Conservation (phyloP, 1,140 invertebrate species). For the Piezodorus guildinii region DNA sequence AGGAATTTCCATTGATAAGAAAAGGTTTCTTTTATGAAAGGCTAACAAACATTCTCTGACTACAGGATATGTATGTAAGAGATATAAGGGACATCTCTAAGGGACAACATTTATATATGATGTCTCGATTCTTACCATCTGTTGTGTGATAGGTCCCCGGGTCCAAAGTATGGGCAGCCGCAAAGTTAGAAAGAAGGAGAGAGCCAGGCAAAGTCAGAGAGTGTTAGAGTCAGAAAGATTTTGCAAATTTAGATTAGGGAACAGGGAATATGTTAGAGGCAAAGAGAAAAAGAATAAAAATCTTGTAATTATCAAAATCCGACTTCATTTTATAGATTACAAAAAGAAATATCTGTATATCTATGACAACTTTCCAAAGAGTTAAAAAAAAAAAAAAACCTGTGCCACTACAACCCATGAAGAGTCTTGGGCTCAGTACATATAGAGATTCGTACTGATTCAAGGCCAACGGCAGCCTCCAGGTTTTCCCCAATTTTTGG, state of each 20-base stretch:
- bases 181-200: constrained; percentile 11
- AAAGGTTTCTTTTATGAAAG: neutral
- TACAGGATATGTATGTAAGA: constrained; percentile 4
- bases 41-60: constrained; percentile 18
- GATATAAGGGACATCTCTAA: neutral
- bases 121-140: constrained; percentile 25
- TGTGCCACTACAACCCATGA: too few relatives aligned
- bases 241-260: neutral
- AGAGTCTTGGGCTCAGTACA: too few relatives aligned
- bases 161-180: constrained; percentile 15
- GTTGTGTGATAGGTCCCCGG: constrained; percentile 4
- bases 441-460: too few relatives aligned
- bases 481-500: too few relatives aligned
- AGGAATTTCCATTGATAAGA: neutral
- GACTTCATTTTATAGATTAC: too few relatives aligned
- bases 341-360: too few relatives aligned
- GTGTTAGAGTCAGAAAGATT: constrained; percentile 15
- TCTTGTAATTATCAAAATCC: too few relatives aligned
- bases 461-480: too few relatives aligned
- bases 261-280: neutral
- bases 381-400: too few relatives aligned
- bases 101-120: constrained; percentile 1
- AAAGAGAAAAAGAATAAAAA: constrained; percentile 4
- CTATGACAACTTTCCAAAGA: too few relatives aligned
- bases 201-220: constrained; percentile 17